Evolutionary conservation across 2,113 vertebrate species (phyloP).

Genomic region (Pseudopodoces humilis): DNA sequence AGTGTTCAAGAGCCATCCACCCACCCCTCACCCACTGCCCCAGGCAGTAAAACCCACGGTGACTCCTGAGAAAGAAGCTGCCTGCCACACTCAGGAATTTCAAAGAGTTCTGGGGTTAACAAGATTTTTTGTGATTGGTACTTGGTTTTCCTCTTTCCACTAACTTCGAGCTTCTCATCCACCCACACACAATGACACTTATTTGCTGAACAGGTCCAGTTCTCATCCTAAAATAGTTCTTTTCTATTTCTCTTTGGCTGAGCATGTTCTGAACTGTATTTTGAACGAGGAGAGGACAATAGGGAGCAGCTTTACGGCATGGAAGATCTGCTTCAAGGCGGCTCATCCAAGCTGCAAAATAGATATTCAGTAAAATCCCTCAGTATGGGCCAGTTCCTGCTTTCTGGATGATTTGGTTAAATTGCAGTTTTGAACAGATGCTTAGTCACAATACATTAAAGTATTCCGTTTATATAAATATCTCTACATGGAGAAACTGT

Average conservation of each 20-base stretch:
- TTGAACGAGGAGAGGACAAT: neutral
- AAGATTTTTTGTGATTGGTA: neutral
- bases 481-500: neutral
- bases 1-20: neutral
- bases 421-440: neutral
- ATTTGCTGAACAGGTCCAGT: neutral
- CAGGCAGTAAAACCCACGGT: rapidly evolving
- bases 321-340: neutral
- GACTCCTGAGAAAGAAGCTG: neutral
- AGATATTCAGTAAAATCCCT: neutral
- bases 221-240: neutral
- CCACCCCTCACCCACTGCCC: neutral
- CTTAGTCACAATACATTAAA: conserved; percentile 1
- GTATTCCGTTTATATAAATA: neutral
- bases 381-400: neutral
- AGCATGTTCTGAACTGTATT: neutral
- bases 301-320: neutral
- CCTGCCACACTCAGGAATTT: neutral
- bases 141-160: neutral
- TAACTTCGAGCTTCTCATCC: neutral
- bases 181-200: neutral
- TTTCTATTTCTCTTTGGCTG: neutral
- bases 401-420: neutral
- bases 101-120: neutral
- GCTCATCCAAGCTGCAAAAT: neutral